Conservation (phyloP, 2,797 vertebrate species). For the Sebastes ruberrimus region DNA sequence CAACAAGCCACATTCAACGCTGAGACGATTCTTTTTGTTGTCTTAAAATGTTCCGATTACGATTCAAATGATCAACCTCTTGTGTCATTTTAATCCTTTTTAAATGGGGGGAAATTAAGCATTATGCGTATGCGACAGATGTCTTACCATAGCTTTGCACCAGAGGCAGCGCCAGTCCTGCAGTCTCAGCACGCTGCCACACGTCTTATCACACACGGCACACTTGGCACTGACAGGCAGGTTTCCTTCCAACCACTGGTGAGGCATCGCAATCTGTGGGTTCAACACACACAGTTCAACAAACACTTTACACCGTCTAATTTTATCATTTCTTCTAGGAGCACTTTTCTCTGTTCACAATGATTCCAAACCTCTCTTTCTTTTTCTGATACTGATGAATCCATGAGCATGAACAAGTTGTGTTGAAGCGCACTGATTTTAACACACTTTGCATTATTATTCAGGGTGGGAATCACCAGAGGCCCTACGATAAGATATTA, state of each 20-base stretch:
- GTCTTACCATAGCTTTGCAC: constrained; percentile 97
- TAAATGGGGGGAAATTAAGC: neutral
- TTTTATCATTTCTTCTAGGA: neutral
- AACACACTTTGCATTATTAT: neutral
- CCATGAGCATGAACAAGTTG: neutral
- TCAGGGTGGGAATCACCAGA: too few species aligned
- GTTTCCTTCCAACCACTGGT: constrained; percentile 98
- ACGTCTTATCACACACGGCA: constrained; percentile 97
- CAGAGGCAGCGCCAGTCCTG: constrained; percentile 99
- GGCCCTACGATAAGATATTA: too few species aligned
- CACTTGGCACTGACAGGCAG: constrained; percentile 98
- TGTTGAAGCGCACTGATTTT: neutral
- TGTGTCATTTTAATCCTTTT: neutral
- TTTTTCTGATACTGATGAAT: neutral
- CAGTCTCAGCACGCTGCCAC: constrained; percentile 94
- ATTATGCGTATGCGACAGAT: neutral
- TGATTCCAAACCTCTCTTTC: neutral
- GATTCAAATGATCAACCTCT: neutral
- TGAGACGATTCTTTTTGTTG: neutral
- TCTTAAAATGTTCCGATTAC: neutral
- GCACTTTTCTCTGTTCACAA: neutral
- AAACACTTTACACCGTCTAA: neutral
- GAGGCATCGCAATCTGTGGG: constrained; percentile 94
- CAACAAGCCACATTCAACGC: neutral
- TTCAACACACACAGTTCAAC: neutral